Evolutionary conservation across 2,113 vertebrate species (phyloP).

Genomic region (Phylloscopus trochilus): DNA sequence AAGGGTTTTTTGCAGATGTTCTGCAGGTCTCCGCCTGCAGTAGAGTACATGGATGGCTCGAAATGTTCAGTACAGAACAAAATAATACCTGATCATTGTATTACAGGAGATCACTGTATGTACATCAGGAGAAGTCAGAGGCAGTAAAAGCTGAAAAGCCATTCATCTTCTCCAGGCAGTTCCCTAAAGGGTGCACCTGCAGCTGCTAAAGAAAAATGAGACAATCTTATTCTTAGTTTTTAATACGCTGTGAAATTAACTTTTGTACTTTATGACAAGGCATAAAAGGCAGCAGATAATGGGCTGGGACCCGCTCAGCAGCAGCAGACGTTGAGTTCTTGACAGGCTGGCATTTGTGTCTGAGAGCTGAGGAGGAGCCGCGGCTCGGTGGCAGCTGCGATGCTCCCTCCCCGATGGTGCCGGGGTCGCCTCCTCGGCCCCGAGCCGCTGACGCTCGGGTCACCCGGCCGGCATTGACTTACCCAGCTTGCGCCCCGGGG

Average conservation of each 20-base stretch:
- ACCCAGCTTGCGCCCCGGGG: too few relatives aligned
- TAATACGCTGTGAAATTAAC: neutral
- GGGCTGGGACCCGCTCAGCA: neutral
- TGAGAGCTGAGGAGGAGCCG: neutral
- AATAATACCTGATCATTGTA: fast-evolving
- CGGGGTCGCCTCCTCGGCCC: fast-evolving
- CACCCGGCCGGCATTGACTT: too few relatives aligned
- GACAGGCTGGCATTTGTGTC: neutral
- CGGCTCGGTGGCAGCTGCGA: neutral
- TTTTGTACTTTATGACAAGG: neutral
- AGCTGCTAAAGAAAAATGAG: neutral
- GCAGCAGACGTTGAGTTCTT: neutral
- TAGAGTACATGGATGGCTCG: fast-evolving
- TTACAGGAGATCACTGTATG: too few relatives aligned
- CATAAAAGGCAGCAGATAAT: neutral
- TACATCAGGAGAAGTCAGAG: neutral
- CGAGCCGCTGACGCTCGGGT: fast-evolving
- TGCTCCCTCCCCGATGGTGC: fast-evolving
- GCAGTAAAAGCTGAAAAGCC: neutral
- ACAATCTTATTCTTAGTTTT: neutral
- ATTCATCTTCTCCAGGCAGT: neutral
- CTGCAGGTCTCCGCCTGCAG: neutral
- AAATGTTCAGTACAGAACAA: fast-evolving
- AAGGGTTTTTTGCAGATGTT: fast-evolving
- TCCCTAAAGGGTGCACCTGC: neutral